These are phyloP conservation scores for Caranx melampygus DNA, from an alignment of 2,113 vertebrate genomes.

Conservation along the genomic window DNA sequence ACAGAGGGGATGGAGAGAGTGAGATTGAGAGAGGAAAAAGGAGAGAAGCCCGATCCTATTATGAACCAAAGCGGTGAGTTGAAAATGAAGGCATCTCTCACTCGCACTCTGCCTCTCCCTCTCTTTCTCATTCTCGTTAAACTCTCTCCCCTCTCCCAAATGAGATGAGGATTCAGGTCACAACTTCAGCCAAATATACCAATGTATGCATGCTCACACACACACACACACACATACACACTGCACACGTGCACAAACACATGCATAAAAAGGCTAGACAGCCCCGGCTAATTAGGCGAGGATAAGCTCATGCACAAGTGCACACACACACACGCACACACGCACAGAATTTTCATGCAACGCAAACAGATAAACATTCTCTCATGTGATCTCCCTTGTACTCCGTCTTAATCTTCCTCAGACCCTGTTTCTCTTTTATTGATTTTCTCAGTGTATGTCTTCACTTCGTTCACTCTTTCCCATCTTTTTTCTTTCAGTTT, in stretches of 20 bases:
- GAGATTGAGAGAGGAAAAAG: slow-evolving; percentile 46
- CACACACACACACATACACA: slow-evolving; percentile 51
- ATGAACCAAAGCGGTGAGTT: slow-evolving; percentile 74
- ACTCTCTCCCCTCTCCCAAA: slow-evolving; percentile 47
- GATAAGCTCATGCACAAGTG: slow-evolving; percentile 51
- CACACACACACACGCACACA: slow-evolving; percentile 1
- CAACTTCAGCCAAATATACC: slow-evolving; percentile 71
- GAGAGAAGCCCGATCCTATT: slow-evolving; percentile 76
- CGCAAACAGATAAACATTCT: slow-evolving; percentile 64
- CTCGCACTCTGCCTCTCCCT: slow-evolving; percentile 25
- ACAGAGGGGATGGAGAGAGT: slow-evolving; percentile 46
- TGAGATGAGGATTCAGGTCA: slow-evolving; percentile 77
- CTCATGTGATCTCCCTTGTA: slow-evolving; percentile 44
- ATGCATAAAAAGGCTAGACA: slow-evolving; percentile 64
- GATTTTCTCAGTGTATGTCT: slow-evolving; percentile 26
- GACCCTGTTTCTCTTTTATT: slow-evolving; percentile 31
- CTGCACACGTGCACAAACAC: slow-evolving; percentile 40
- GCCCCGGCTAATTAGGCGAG: slow-evolving; percentile 65
- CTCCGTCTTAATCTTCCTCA: slow-evolving; percentile 38
- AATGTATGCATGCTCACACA: slow-evolving; percentile 20
- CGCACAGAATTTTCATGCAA: slow-evolving; percentile 38
- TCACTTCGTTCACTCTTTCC: background rate
- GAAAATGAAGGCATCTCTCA: slow-evolving; percentile 74
- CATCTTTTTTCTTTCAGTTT: background rate
- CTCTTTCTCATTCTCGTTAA: slow-evolving; percentile 31